A percentile compares a stretch with the other conserved stretches of the same genome.
Evolutionary conservation across 1,140 invertebrate genomes (phyloP).

Genomic region (Drosophila suzukii): DNA sequence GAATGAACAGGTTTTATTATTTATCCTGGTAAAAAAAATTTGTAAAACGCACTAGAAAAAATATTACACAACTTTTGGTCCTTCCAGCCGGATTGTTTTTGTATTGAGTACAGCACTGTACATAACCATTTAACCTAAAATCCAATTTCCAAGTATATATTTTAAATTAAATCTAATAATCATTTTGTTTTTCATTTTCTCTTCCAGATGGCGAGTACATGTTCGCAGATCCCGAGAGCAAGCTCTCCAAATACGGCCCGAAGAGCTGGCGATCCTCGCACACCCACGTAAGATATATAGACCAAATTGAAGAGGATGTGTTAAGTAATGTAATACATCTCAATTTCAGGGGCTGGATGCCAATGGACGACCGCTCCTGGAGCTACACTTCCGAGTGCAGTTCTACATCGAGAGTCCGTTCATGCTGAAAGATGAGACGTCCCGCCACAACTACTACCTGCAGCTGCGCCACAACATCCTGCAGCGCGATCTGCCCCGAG

Average conservation of each 20-base stretch:
- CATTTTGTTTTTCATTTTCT: neutral
- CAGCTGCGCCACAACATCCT: constrained; percentile 96
- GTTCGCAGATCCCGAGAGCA: constrained; percentile 96
- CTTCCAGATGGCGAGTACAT: constrained; percentile 96
- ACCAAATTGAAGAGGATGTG: neutral
- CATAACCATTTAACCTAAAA: too few species aligned
- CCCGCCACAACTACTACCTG: constrained; percentile 96
- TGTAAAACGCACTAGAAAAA: too few species aligned
- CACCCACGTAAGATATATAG: constrained; percentile 90
- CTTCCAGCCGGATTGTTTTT: too few species aligned
- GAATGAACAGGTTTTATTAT: neutral
- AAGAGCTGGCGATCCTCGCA: constrained; percentile 97
- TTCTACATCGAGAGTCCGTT: constrained; percentile 96
- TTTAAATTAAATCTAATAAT: neutral
- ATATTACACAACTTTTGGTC: too few species aligned
- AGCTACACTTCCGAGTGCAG: constrained; percentile 96
- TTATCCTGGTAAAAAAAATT: too few species aligned
- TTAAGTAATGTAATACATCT: neutral
- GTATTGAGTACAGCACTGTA: too few species aligned
- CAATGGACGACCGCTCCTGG: constrained; percentile 94
- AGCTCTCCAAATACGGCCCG: constrained; percentile 97
- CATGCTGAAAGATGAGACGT: constrained; percentile 94
- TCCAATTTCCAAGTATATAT: too few species aligned
- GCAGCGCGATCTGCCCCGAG: constrained; percentile 88
- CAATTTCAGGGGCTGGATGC: constrained; percentile 92